Evolutionary conservation across 2,113 vertebrate species (phyloP).

Genomic region (Vimba vimba): DNA sequence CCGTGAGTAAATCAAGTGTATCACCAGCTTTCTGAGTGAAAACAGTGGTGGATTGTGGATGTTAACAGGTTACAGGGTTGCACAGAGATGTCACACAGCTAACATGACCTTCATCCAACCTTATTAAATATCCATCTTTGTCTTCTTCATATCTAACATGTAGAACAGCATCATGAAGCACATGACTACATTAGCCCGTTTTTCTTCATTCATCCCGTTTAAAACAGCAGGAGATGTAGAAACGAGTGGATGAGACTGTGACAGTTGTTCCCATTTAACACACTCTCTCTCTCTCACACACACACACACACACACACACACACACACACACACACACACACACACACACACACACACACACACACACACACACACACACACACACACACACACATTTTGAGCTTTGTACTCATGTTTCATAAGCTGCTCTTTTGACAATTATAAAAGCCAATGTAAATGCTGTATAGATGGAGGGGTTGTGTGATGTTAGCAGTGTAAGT

Average conservation of each 20-base stretch:
- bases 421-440: conserved; percentile 64
- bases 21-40: background rate
- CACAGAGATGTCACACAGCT: background rate
- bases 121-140: background rate
- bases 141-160: background rate
- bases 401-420: conserved; percentile 61
- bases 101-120: background rate
- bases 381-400: conserved; percentile 40
- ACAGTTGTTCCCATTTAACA: background rate
- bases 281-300: background rate
- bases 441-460: conserved; percentile 61
- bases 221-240: background rate
- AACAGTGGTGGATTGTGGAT: background rate
- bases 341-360: too few species aligned
- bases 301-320: background rate
- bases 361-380: too few species aligned
- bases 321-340: too few species aligned
- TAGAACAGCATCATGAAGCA: background rate
- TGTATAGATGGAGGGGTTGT: conserved; percentile 12
- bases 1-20: background rate
- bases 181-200: background rate
- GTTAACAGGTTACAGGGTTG: background rate
- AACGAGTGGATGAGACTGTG: background rate
- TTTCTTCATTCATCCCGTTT: background rate
- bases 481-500: background rate